Evolutionary conservation across 2,113 vertebrate species (phyloP), one percentile per base, ranked within the genome.

Genomic region (Brachyhypopomus occidentalis): DNA sequence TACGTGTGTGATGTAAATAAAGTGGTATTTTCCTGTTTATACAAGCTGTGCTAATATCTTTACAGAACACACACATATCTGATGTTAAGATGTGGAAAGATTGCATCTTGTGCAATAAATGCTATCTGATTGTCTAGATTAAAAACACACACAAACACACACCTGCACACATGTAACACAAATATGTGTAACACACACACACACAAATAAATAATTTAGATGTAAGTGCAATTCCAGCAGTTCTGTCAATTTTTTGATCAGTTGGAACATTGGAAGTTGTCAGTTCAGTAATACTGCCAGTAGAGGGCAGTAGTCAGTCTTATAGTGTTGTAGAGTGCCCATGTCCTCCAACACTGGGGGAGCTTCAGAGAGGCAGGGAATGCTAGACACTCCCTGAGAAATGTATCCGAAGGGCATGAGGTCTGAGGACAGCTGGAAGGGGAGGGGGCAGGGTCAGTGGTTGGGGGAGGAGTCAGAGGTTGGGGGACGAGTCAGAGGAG

Each of bases 131-230:
- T 67, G 60, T 83, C 77, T 75, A 55, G 63, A 73, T 6, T 36
- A 30, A 66, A 72, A 66, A n/a, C n/a, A n/a, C n/a, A n/a, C n/a
- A n/a, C 20, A 52, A 56, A 30, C 27, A 55, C 60, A 82, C 16
- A 62, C 58, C n/a, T 41, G n/a, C 62, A 77, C 11, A 73, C 20
- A 36, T 56, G 22, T 20, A 34, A 23, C 19, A 73, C 70, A 16
- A 75, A 69, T 72, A 79, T 30, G 30, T 30, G 3, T 30, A 56
- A 30, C 20, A 55, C 60, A 82, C 16, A 62, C 58, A 38, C 62
- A 34, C 19, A 73, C 70, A 16, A 75, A 75, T 72, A 79, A 83
- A 83, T 80, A 84, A 23, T 52, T 75, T 19, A 75, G 62, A 74
- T 22, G 64, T 23, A 14, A 60, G 22, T 30, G 22, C 63, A 23